Evolutionary conservation across 2,113 vertebrate genomes (phyloP), one percentile per base, ranked within the genome.

Genomic region (Lagenorhynchus albirostris): DNA sequence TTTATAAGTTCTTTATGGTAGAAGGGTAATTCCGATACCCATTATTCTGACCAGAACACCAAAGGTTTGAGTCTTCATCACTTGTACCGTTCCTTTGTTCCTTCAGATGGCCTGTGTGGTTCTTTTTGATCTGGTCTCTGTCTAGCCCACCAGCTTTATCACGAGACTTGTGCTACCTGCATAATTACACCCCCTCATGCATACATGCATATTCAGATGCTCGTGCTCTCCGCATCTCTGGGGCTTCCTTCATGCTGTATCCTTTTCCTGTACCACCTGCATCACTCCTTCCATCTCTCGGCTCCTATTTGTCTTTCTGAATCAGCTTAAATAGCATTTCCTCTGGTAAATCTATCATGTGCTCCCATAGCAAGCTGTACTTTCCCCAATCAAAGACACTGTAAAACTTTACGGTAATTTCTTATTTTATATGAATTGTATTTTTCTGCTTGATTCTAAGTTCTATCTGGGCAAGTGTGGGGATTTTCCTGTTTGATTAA

Each of bases 371-470:
- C 26, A 91, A 50, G 70, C 76, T 85, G 38, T 8, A 36, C 47
- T 80, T 83, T 74, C 11, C 84, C 68, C 23, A 89, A 8, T 36
- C 67, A 65, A 89, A 83, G 47, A 63, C 60, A 41, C 41, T 53
- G 38, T 53, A 87, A 73, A 87, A 84, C 38, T 76, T 70, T 67
- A 70, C 23, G 53, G 58, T 3, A 38, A 9, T 26, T 50, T 88
- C 29, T 71, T 36, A 36, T 15, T 60, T 85, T 90, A n/a, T 21
- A 47, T 12, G n/a, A 91, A 74, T 8, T 60, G 10, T 31, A 55
- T 47, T 67, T 91, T 60, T 62, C 82, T 94, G 71, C 18, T 97
- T 76, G 36, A 74, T 50, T 82, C 62, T 79, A 79, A 88, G 17
- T 71, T 96, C 58, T 74, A 25, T 29, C 8, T 31, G 20, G 74